These are phyloP conservation scores for Dynastes grantii DNA, from an alignment of 2,888 invertebrate genomes.

Conservation along the genomic window DNA sequence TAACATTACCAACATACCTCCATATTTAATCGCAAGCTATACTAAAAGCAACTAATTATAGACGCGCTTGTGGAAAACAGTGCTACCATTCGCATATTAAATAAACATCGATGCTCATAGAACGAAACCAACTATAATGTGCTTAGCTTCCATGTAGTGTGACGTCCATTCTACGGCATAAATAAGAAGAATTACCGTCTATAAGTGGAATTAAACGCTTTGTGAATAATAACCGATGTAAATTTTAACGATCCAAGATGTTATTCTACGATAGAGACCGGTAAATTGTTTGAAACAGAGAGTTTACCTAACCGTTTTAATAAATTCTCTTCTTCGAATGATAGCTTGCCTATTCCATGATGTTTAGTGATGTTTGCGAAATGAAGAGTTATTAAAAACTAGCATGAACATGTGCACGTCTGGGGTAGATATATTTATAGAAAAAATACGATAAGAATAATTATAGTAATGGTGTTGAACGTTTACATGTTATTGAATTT, in stretches of 20 bases:
- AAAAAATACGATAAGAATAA: too few species aligned
- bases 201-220: not conserved
- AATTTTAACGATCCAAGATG: constrained; percentile 6
- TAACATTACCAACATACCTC: too few species aligned
- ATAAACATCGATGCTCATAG: too few species aligned
- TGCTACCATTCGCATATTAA: too few species aligned
- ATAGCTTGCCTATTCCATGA: not conserved
- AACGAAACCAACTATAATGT: not conserved
- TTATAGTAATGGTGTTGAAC: too few species aligned
- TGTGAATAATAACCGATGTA: not conserved
- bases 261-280: not conserved
- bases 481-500: too few species aligned
- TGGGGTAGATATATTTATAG: too few species aligned
- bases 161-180: not conserved
- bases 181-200: not conserved
- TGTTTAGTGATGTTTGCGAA: too few species aligned
- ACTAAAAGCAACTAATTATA: too few species aligned
- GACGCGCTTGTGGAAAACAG: too few species aligned
- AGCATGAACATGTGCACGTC: not conserved
- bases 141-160: too few species aligned
- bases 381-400: not conserved
- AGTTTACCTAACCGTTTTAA: not conserved
- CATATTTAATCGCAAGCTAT: too few species aligned
- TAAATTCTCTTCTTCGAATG: not conserved
- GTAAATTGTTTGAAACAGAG: not conserved